Percentiles rank a stretch among this genome's conserved stretches.
phyloP scores from a whole-genome alignment of 2,888 invertebrate genomes.

The Lagria hirta region DNA sequence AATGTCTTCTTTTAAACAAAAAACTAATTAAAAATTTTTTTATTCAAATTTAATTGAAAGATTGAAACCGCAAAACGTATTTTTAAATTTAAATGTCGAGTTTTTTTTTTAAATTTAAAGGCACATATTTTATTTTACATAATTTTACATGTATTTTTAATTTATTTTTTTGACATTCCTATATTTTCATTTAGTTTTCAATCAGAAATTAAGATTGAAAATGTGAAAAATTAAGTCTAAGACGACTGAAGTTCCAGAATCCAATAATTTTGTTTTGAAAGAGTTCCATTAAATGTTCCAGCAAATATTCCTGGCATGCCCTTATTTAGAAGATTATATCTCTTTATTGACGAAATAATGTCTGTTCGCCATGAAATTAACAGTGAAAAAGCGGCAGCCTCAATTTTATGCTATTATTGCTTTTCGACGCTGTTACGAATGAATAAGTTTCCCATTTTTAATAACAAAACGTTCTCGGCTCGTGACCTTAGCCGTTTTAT shows the following conservation, averaged over 20 bases:
- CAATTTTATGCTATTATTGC: slow-evolving; percentile 14
- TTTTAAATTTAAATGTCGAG: no score
- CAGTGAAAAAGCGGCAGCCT: slow-evolving; percentile 15
- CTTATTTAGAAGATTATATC: slow-evolving; percentile 9
- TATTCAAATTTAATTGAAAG: no score
- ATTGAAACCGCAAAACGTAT: no score
- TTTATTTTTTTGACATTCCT: no score
- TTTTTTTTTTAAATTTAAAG: no score
- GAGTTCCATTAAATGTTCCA: slow-evolving; percentile 11
- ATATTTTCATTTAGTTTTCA: no score
- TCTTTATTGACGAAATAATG: slow-evolving; percentile 22
- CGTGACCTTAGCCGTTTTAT: background rate
- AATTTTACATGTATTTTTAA: no score
- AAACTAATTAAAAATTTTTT: no score
- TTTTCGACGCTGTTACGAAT: slow-evolving; percentile 11
- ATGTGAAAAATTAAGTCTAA: no score
- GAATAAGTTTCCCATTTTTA: slow-evolving; percentile 4
- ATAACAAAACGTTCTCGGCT: slow-evolving; percentile 2
- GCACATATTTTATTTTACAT: no score
- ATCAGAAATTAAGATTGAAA: no score
- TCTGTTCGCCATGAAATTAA: slow-evolving; percentile 18
- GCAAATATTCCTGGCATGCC: slow-evolving; percentile 14
- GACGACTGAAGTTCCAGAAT: background rate
- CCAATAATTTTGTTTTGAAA: slow-evolving; percentile 6
- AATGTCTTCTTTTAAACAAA: no score